Base-by-base conservation (phyloP, 2,888 invertebrate species). In the Ormyrus labotus region DNA sequence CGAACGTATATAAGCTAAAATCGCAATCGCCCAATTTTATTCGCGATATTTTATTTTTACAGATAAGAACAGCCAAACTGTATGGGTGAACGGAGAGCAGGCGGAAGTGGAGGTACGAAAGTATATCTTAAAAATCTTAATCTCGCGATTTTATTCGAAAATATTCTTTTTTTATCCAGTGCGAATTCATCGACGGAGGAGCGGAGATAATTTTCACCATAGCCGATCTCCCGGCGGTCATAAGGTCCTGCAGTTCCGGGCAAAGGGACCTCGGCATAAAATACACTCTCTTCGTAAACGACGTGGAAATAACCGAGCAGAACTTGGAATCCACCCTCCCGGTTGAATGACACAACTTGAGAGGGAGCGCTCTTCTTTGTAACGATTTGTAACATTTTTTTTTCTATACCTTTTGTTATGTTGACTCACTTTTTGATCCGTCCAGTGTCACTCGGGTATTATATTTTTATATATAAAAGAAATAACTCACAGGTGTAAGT, bases 121-220 rank as follows among this genome's bases (percentile, higher is more conserved):
- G 55, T 19, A 2, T 51, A 60, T 57, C 19, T 19, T 19, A 19
- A 19, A 19, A 19, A 19, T 19, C 19, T 19, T 19, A 19, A 19
- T 13, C 13, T 13, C 19, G 19, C 19, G 19, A 19, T 19, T 19
- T 19, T 19, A 19, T 19, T 19, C 1, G 19, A 19, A 19, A 1
- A 19, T 1, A 2, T 19, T 19, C 2, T 19, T 19, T 19, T 19
- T 19, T 19, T 19, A 19, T 19, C 0, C 64, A 82, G 95, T 95
- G 94, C 71, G 95, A 95, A 86, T 98, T 98, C 88, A 94, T 95
- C 8, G 96, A 96, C 83, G 94, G 94, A 72, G 97, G 97, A 34
- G 96, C 96, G 0, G 96, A 96, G 90, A 97, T 96, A 71, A 93
- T 94, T 84, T 97, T 98, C 89, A 90, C 92, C 68, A 89, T 96